Base-by-base conservation (phyloP, 1,140 invertebrate species). In the Drosophila melanica region DNA sequence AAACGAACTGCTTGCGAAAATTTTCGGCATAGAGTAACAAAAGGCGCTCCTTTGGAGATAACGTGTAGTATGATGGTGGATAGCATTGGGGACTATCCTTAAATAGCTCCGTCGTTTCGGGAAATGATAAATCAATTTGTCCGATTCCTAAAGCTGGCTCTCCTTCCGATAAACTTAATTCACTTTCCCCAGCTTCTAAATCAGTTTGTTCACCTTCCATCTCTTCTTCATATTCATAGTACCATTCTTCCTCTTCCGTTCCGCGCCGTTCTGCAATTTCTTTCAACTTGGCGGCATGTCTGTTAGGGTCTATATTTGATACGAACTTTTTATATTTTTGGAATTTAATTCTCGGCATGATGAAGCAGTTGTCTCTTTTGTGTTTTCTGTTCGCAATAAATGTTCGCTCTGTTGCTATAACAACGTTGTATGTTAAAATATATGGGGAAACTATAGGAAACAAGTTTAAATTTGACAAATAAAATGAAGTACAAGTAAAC, bases 21-120 rank as follows among this genome's bases (percentile, higher is more conserved):
- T 98, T 98, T 91, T 97, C 95, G 0, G 95, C 95, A 77, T 96
- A 95, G 44, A 95, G 94, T 8, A 97, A 81, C 6, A 97, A 87
- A 6, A 97, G 81, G 53, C 95, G 95, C 91, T 98, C 97, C 89
- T 97, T 97, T 16, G 94, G 92, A 8, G 93, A 95, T 78, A 97
- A 95, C 42, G 93, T 94, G 63, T 94, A 94, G 90, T 97, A 98
- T 45, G 93, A 94, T 42, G 93, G 91, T 0, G 97, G 96, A 90
- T 95, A 95, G 76, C 94, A 91, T 27, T 79, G 76, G 0, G 71
- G 71, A 20, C 75, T 81, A 23, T 86, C 55, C 6, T 74, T 45
- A 27, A 82, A 89, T 20, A 90, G 78, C 20, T 75, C 64, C 4
- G 37, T 44, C 27, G 79, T 79, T 58, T 92, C 91, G 5, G 91